These are phyloP conservation scores for Sarcophaga caerulescens DNA, from an alignment of 2,888 invertebrate species.

Conservation along the genomic window DNA sequence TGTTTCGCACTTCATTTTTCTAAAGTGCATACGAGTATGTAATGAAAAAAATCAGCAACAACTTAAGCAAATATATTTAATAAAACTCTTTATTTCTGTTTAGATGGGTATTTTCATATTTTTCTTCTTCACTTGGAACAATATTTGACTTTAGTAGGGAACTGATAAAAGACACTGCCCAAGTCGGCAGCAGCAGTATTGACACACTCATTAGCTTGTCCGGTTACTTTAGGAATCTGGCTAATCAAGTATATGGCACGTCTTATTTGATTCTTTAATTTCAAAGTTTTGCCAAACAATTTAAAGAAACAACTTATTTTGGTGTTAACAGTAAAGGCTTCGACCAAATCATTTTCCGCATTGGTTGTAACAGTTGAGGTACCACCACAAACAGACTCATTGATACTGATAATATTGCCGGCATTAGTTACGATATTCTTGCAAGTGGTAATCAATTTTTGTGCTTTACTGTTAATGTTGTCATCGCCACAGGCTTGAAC, in stretches of 20 bases:
- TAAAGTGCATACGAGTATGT: too few relatives aligned
- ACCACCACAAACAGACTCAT: constrained; percentile 33
- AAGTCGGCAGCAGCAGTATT: constrained; percentile 65
- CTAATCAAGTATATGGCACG: constrained; percentile 21
- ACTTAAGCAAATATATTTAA: too few relatives aligned
- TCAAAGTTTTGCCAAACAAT: constrained; percentile 13
- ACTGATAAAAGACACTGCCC: constrained; percentile 70
- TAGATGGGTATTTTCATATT: not conserved
- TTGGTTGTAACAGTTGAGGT: not conserved
- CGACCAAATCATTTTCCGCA: not conserved
- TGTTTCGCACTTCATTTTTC: too few relatives aligned
- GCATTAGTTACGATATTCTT: constrained; percentile 29
- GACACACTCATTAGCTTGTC: constrained; percentile 23
- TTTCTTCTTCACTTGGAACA: constrained; percentile 69
- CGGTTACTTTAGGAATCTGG: constrained; percentile 21
- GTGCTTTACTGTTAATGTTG: constrained; percentile 31
- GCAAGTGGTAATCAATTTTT: constrained; percentile 28
- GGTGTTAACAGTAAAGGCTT: not conserved
- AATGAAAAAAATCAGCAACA: too few relatives aligned
- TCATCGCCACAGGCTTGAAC: constrained; percentile 37
- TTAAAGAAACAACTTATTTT: constrained; percentile 26
- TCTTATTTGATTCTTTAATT: constrained; percentile 36
- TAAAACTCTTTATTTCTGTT: too few relatives aligned
- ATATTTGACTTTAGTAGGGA: constrained; percentile 69
- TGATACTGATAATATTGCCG: constrained; percentile 43